Evolutionary conservation across 1,140 invertebrate genomes (phyloP).

Genomic region (Mya arenaria): DNA sequence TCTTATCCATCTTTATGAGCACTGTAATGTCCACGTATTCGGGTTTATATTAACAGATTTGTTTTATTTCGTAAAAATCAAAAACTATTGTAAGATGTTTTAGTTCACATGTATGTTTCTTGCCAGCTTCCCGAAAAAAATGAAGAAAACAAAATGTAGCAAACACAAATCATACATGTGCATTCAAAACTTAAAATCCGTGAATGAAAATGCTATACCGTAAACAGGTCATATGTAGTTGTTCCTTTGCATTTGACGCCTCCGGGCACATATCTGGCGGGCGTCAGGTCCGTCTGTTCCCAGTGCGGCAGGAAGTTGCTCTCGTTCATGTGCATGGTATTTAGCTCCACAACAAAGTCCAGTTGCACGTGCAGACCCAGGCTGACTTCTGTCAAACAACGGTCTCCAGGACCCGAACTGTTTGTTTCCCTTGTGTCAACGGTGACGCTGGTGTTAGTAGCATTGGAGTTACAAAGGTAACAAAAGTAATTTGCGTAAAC

Average conservation of each 20-base stretch:
- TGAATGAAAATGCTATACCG: no score
- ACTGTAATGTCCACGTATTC: no score
- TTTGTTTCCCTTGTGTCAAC: no score
- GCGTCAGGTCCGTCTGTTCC: slow-evolving; percentile 21
- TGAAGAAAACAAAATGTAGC: neutral
- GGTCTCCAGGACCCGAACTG: no score
- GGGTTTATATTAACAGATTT: no score
- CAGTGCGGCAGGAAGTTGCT: slow-evolving; percentile 1
- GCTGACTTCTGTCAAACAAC: neutral
- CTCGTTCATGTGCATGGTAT: neutral
- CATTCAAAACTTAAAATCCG: neutral
- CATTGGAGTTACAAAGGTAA: slow-evolving; percentile 18
- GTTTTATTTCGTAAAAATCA: no score
- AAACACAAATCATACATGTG: neutral
- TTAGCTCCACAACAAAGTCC: slow-evolving; percentile 24
- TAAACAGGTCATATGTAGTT: slow-evolving; percentile 11
- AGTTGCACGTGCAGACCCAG: neutral
- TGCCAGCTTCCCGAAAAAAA: no score
- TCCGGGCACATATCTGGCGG: neutral
- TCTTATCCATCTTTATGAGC: no score
- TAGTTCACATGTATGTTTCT: no score
- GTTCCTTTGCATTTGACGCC: slow-evolving; percentile 12
- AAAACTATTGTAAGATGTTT: no score
- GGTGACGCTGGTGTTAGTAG: neutral
- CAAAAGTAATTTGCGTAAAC: slow-evolving; percentile 45